Evolutionary conservation across 2,113 vertebrate species (phyloP).

Genomic region (Etheostoma cragini): DNA sequence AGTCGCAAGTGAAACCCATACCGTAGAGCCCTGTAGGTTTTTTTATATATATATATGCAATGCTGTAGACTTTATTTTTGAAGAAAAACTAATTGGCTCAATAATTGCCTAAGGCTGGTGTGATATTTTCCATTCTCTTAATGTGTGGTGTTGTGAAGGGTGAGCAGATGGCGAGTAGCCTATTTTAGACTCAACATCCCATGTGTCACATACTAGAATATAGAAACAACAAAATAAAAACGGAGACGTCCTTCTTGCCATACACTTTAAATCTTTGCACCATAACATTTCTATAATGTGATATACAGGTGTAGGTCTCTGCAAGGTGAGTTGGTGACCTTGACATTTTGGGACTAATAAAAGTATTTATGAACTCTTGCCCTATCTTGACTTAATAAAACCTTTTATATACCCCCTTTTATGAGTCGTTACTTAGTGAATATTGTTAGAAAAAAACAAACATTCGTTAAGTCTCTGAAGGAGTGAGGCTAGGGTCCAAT

Average conservation of each 20-base stretch:
- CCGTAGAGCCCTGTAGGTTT: no score
- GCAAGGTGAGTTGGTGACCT: constrained; percentile 21
- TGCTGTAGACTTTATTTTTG: background rate
- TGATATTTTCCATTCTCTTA: constrained; percentile 1
- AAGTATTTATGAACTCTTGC: constrained; percentile 15
- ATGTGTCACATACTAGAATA: constrained; percentile 1
- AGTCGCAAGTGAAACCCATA: no score
- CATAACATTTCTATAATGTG: background rate
- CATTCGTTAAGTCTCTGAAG: no score
- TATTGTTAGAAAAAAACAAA: no score
- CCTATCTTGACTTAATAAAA: constrained; percentile 10
- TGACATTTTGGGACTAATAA: constrained; percentile 31
- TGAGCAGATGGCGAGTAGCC: constrained; percentile 17
- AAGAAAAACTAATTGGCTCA: background rate
- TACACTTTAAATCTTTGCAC: background rate
- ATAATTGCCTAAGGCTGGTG: background rate
- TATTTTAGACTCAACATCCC: constrained; percentile 18
- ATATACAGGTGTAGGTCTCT: background rate
- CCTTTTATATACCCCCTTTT: background rate
- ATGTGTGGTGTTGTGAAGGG: constrained; percentile 11
- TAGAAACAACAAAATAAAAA: background rate
- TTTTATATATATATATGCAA: no score
- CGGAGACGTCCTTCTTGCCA: background rate
- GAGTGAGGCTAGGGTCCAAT: no score
- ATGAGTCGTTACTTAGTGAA: background rate